phyloP scores from a whole-genome alignment of 2,797 vertebrate genomes.

The Bucorvus abyssinicus region DNA sequence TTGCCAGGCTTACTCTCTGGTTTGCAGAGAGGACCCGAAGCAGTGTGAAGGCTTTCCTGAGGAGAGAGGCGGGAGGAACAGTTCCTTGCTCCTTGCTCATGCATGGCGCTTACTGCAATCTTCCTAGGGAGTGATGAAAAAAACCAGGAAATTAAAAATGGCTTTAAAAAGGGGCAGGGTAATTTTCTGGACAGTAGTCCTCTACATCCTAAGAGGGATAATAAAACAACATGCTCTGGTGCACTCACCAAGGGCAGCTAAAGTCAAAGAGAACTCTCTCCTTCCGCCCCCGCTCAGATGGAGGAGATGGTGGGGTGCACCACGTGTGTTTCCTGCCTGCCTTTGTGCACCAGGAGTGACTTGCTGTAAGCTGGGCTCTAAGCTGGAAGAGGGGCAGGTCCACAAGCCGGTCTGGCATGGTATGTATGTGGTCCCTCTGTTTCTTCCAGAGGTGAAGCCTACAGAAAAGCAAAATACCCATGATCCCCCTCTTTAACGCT shows the following conservation, averaged over 20 bases:
- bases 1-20: background rate
- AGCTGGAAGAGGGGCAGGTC: background rate
- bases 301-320: background rate
- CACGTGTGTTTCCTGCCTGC: background rate
- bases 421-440: background rate
- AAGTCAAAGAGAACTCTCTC: background rate
- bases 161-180: background rate
- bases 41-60: background rate
- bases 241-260: background rate
- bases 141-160: background rate
- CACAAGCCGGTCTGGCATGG: background rate
- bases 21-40: background rate
- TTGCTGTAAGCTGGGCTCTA: background rate
- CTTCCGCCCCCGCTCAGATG: background rate
- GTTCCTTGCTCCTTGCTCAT: background rate
- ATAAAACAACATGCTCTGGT: background rate
- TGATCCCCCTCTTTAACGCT: background rate
- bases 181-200: background rate
- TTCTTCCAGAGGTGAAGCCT: background rate
- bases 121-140: background rate
- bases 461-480: background rate
- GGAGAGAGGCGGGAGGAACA: background rate
- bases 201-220: background rate
- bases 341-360: background rate
- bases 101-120: background rate